phyloP scores from a whole-genome alignment of 92 coral and sea anemone species.

The Umimayanthus chanpuru region DNA sequence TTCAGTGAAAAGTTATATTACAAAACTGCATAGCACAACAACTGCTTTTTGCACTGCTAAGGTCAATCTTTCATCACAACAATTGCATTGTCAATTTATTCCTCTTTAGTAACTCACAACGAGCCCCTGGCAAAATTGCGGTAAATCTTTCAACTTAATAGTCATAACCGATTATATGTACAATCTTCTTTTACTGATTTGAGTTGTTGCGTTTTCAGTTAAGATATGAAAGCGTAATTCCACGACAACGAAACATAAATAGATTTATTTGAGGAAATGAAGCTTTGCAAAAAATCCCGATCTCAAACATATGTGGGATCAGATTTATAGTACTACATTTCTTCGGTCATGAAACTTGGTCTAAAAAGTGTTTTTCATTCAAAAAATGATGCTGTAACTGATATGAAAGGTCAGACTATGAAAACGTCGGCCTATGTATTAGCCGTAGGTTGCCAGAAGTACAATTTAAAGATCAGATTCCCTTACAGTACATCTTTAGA shows the following conservation, averaged over 20 bases:
- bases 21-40: neutral
- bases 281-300: no score
- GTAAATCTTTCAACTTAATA: neutral
- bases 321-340: neutral
- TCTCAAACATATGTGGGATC: neutral
- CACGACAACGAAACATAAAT: neutral
- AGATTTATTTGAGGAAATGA: no score
- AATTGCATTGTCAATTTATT: neutral
- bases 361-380: neutral
- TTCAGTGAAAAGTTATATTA: neutral
- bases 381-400: neutral
- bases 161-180: neutral
- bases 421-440: neutral
- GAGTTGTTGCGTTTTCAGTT: neutral
- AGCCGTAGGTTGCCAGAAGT: neutral
- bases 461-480: neutral
- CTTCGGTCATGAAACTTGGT: neutral
- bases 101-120: neutral
- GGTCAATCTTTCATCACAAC: constrained; percentile 11
- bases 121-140: constrained; percentile 13
- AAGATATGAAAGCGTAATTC: neutral
- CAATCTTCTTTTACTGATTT: neutral
- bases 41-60: neutral
- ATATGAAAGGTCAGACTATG: neutral
- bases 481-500: neutral